Evolutionary conservation across 2,113 vertebrate genomes (phyloP), one percentile per base, ranked within the genome.

Genomic region (Lophochroa leadbeateri): DNA sequence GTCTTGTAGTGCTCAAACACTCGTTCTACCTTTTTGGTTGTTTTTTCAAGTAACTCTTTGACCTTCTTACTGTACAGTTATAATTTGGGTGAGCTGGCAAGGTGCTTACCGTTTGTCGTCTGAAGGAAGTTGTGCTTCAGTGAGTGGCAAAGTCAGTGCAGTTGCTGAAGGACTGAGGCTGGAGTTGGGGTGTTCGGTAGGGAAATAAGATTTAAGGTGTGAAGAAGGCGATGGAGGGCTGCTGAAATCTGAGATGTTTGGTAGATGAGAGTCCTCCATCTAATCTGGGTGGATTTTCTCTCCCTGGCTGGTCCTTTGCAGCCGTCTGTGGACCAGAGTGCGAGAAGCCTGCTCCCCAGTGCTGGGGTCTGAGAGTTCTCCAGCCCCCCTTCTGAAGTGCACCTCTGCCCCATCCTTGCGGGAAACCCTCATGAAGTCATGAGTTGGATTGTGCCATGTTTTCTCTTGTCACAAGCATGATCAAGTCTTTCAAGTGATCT

Each of bases 341-440:
- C 1, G 0, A 58, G 71, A 27, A 50, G 13, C 18, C 44, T 23
- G 11, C 35, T 92, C 31, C 46, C 75, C 2, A 0, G 10, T 27
- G 27, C 23, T 39, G 71, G 13, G 33, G 4, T 43, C 47, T n/a
- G 70, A 50, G 50, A 23, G 35, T 44, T 47, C 35, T 52, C 53
- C 41, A 50, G 57, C 60, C 74, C 3, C 46, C 27, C 11, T 55
- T 19, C 33, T 25, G 41, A 74, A 37, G 10, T 41, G 24, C 39
- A 20, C 43, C 33, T 8, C 0, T 65, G 27, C 55, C 58, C 35
- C 3, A 3, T 70, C 47, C 61, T 41, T 16, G 29, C 2, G 2
- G 47, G 35, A 64, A 72, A 63, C 8, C 35, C 31, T 35, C 11
- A 2, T 1, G n/a, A 71, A 85, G 12, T 53, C 1, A 1, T 28